Percentiles rank a stretch among this genome's conserved stretches.
phyloP scores from a whole-genome alignment of 2,113 vertebrate genomes.

The Ursus arctos region DNA sequence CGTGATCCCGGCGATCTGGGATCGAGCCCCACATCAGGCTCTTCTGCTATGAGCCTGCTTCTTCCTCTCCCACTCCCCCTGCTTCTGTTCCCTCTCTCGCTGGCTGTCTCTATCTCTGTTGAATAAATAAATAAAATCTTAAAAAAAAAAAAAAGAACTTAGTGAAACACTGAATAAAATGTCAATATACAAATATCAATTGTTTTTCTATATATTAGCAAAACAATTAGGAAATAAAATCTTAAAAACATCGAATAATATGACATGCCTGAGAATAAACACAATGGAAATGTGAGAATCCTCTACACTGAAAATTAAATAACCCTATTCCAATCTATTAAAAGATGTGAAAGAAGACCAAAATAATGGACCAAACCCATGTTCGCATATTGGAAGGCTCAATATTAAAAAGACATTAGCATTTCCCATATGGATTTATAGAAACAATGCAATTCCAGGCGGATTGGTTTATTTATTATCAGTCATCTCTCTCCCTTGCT shows the following conservation, averaged over 20 bases:
- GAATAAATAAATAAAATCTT: no score
- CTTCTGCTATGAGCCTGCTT: no score
- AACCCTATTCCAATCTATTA: not conserved
- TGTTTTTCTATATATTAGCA: not conserved
- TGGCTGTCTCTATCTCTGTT: no score
- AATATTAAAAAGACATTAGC: not conserved
- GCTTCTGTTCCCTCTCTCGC: no score
- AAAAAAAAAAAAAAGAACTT: not conserved
- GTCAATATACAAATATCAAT: not conserved
- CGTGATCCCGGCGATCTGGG: no score
- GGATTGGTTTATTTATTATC: not conserved
- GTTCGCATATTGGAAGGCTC: not conserved
- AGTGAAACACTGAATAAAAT: not conserved
- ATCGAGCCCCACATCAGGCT: no score
- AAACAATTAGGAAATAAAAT: conserved; percentile 23
- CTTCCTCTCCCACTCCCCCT: no score
- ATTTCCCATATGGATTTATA: not conserved
- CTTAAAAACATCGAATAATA: not conserved
- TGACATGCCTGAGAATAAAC: not conserved
- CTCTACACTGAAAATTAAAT: not conserved
- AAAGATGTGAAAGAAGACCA: not conserved
- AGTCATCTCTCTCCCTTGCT: not conserved
- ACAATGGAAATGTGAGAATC: not conserved
- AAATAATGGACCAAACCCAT: not conserved
- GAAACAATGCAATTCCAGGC: not conserved